Evolutionary conservation across 2,113 vertebrate species (phyloP), one percentile per base, ranked within the genome.

Genomic region (Vireo altiloquus): DNA sequence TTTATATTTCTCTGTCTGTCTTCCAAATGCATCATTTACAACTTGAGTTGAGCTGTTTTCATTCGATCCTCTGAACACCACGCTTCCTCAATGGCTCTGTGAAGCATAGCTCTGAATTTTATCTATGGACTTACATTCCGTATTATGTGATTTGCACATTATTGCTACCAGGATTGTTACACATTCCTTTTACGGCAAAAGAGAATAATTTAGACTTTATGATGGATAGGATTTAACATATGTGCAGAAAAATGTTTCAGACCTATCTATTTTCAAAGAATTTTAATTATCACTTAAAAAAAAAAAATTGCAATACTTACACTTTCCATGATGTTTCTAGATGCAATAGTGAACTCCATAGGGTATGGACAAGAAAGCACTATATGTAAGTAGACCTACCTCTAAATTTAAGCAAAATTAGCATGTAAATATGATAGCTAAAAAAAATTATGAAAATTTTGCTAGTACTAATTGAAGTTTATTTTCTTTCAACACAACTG

Each of bases 181-280:
- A 49, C 9, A 21, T 89, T 82, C 25, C 6, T 82, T 94, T 92
- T 68, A 44, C 4, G n/a, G 39, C 14, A 87, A 71, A 64, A 87
- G 4, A 72, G 17, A 66, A 79, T 69, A 13, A 78, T 35, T 79
- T 72, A 71, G 53, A 84, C 11, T 72, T 81, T 40, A 40, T 82
- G 78, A 93, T 79, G 25, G 53, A 69, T 60, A 79, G 27, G 50
- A 76, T 89, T 79, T 95, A 84, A 76, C 7, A 33, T 72, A 76
- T 63, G 6, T 52, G 57, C 33, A 87, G 40, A 68, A 85, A 87
- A 89, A 60, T 72, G 18, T 82, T 92, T 82, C 66, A 89, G 15
- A 30, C 7, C 77, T 84, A 87, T 94, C 93, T 97, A 74, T 69
- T 94, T 94, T 40, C 70, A 71, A 91, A 85, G 31, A 94, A 68